These are phyloP conservation scores for Microctonus aethiopoides DNA, from an alignment of 2,888 invertebrate species.

Conservation along the genomic window DNA sequence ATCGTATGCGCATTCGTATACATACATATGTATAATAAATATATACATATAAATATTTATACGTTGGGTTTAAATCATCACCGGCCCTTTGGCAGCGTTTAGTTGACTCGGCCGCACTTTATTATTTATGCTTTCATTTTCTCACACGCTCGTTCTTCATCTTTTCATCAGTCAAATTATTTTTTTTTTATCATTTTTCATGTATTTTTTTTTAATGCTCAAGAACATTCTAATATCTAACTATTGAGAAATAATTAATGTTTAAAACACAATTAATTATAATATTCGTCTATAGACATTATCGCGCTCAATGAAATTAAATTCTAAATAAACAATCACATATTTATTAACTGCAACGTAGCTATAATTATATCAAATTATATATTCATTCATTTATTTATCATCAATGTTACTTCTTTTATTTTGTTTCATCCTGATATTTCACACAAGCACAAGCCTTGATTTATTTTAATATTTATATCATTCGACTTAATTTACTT, in stretches of 20 bases:
- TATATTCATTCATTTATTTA: conserved; percentile 13
- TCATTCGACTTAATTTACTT: neutral
- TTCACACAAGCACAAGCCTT: conserved; percentile 3
- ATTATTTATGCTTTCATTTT: conserved; percentile 27
- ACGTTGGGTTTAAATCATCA: conserved; percentile 46
- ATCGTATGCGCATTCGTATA: conserved; percentile 43
- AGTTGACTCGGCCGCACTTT: conserved; percentile 22
- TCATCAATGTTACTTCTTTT: neutral
- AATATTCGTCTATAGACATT: too few relatives aligned
- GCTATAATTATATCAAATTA: neutral
- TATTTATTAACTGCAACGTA: too few relatives aligned
- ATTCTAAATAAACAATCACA: conserved; percentile 35
- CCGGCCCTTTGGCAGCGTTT: conserved; percentile 59
- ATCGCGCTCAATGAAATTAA: conserved; percentile 49
- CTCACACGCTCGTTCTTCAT: neutral
- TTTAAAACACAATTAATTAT: conserved; percentile 43
- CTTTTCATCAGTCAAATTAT: neutral
- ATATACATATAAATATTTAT: conserved; percentile 34
- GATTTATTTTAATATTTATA: conserved; percentile 27
- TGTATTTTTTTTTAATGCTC: conserved; percentile 45
- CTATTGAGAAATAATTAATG: conserved; percentile 44
- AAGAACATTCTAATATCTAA: conserved; percentile 53
- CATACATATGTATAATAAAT: conserved; percentile 41
- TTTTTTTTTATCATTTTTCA: conserved; percentile 1
- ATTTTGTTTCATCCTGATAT: neutral